Evolutionary conservation across 2,113 vertebrate genomes (phyloP), one percentile per base, ranked within the genome.

Genomic region (human): DNA sequence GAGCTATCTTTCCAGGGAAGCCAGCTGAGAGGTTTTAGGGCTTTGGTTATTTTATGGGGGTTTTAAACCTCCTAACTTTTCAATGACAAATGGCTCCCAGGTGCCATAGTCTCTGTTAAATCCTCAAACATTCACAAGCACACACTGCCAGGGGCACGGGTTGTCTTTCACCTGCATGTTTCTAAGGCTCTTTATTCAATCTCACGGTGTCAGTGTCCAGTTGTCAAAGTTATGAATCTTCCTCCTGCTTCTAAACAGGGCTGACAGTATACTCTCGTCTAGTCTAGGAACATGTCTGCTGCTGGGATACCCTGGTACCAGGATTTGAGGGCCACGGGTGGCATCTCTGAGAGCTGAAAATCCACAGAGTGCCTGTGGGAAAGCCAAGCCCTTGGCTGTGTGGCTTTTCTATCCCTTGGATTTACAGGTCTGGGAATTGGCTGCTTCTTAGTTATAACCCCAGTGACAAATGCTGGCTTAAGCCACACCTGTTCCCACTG

Each of bases 301-400:
- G 25, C 52, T 27, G 9, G 20, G 25, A 23, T 59, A 50, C 92
- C 96, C 27, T 32, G 52, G 30, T 20, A 27, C 30, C 8, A 64
- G 97, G 92, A 81, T 83, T 66, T 17, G 87, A 94, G 94, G 97
- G 81, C 84, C 8, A 45, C 9, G 43, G 89, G 95, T 73, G 64
- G n/a, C 17, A 10, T 73, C 14, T 97, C 86, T 43, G 55, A 11
- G 94, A 55, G 88, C 70, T 88, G 18, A 32, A 96, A 96, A 87
- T 1, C 93, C 94, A 93, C 68, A 18, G 83, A 55, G 93, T 72
- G 86, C 72, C 87, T 90, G 40, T 81, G 89, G 89, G 85, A 97
- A 96, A 93, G 97, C 86, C 97, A 97, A 97, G 98, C 96, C 93
- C 96, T 83, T 40, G 86, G 83, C 80, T 64, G 48, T 89, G 18